Conservation (phyloP, 2,888 invertebrate genomes). For the Coecobrya sp. region DNA sequence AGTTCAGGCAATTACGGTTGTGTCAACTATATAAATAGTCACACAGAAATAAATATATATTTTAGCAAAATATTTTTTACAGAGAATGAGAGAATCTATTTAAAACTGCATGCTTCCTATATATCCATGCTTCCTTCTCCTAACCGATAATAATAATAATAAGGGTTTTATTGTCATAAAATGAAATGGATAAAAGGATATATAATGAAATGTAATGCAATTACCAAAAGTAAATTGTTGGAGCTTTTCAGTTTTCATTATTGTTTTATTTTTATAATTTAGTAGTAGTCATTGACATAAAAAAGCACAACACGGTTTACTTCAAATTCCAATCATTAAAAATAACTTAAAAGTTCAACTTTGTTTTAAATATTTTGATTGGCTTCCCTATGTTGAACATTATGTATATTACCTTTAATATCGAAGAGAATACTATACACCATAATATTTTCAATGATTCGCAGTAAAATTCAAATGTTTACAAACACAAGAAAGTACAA, state of each 20-base stretch:
- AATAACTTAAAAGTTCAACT: conserved; percentile 17
- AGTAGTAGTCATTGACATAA: conserved; percentile 47
- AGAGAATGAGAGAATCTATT: no score
- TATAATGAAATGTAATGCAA: no score
- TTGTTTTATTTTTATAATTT: conserved; percentile 22
- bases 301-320: conserved; percentile 61
- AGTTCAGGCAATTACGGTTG: no score
- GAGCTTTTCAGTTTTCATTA: background rate
- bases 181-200: no score
- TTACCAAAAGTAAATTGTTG: no score
- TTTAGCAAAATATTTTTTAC: no score
- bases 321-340: background rate
- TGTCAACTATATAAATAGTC: no score
- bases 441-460: background rate
- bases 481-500: background rate
- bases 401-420: background rate
- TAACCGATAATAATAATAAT: no score
- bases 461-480: conserved; percentile 1
- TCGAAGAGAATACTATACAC: background rate
- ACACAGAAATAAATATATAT: no score
- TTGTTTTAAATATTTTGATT: conserved; percentile 6
- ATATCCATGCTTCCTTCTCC: no score
- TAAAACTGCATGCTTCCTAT: no score
- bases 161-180: no score
- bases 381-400: background rate